A percentile compares a stretch with the other conserved stretches of the same genome.
Evolutionary conservation across 2,797 vertebrate genomes (phyloP).

Genomic region (Tragopan temminckii): DNA sequence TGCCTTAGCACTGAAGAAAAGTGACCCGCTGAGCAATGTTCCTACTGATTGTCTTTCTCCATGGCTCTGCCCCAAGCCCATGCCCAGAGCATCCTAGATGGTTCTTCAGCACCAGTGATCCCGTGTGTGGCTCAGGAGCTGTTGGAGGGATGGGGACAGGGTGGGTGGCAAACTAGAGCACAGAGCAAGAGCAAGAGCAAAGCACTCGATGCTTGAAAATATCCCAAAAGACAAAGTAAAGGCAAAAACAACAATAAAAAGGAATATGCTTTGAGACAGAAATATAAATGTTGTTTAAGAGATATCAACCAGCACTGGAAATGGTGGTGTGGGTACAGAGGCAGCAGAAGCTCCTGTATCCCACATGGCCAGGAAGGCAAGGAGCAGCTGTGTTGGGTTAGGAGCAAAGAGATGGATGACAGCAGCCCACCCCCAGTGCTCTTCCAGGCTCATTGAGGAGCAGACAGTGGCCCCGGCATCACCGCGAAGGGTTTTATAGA

Average conservation of each 20-base stretch:
- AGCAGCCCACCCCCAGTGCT: not conserved
- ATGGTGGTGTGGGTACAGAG: not conserved
- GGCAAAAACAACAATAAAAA: not conserved
- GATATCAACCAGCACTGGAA: not conserved
- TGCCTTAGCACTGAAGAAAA: not conserved
- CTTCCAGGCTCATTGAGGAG: conserved; percentile 47
- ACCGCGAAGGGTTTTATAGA: conserved; percentile 51
- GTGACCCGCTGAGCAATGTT: not conserved
- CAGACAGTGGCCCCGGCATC: not conserved
- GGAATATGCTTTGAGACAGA: not conserved
- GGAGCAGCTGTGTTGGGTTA: rapidly evolving
- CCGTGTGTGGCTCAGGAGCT: not conserved
- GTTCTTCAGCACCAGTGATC: rapidly evolving
- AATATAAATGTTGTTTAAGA: not conserved
- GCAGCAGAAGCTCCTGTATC: not conserved
- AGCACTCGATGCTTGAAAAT: not conserved
- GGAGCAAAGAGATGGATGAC: not conserved
- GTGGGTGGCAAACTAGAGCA: rapidly evolving
- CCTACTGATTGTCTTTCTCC: rapidly evolving
- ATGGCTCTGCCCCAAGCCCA: rapidly evolving
- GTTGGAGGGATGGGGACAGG: not conserved
- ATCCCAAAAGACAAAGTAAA: not conserved
- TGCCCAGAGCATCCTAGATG: rapidly evolving
- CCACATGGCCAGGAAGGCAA: not conserved
- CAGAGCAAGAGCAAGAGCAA: not conserved